phyloP scores from a whole-genome alignment of 2,113 vertebrate genomes.

The Todiramphus chloris region DNA sequence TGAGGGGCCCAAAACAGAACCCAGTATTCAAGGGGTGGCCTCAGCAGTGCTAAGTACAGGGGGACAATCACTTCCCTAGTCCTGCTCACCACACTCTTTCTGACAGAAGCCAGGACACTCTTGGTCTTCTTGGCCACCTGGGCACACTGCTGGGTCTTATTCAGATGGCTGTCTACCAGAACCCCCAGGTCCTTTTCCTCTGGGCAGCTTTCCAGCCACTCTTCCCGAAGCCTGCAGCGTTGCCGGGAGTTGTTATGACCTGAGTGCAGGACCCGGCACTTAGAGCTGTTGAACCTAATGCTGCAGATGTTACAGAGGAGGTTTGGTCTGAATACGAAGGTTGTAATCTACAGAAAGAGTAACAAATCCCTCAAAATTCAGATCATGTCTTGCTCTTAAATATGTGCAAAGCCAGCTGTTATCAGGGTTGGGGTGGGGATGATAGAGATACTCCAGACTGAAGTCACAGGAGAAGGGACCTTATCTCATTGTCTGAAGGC shows the following conservation, averaged over 20 bases:
- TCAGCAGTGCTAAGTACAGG: neutral
- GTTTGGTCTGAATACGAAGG: neutral
- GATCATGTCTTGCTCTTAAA: neutral
- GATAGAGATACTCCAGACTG: constrained; percentile 53
- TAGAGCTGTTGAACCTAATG: neutral
- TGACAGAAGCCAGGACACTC: neutral
- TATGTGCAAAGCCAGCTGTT: constrained; percentile 30
- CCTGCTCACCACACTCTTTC: neutral
- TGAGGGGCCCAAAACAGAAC: neutral
- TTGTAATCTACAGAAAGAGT: constrained; percentile 2
- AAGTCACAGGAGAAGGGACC: constrained; percentile 38
- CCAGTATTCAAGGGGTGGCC: no score
- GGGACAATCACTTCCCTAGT: neutral
- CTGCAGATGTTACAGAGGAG: neutral
- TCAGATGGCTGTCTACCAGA: neutral
- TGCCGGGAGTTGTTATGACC: no score
- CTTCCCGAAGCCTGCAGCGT: neutral
- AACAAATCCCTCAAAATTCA: neutral
- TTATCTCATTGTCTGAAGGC: constrained; percentile 56
- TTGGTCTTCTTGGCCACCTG: neutral
- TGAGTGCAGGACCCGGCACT: neutral
- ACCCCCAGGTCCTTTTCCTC: neutral
- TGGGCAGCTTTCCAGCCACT: neutral
- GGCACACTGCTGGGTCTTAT: neutral
- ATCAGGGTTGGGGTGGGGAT: constrained; percentile 21